Evolutionary conservation across 1,140 invertebrate species (phyloP), one percentile per base, ranked within the genome.

Genomic region (Doryteuthis pealeii): DNA sequence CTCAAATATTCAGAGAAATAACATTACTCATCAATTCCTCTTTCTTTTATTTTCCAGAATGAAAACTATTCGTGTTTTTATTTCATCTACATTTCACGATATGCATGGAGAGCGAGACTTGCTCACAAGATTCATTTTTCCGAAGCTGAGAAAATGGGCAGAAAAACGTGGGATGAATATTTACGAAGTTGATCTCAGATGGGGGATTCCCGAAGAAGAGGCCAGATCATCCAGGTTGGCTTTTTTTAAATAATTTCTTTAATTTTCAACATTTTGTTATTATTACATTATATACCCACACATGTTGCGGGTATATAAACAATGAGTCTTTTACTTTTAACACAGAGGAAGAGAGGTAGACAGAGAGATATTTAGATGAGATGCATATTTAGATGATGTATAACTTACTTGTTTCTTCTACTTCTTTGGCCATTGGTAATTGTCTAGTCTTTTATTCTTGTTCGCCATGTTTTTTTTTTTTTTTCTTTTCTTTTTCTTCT

Each of bases 61-160:
- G 88, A 78, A 85, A 68, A 88, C 86, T 18, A 81, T 84, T 0
- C 81, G 87, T 40, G 87, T 90, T 12, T 90, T 90, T 73, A 89
- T 90, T n/a, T 90, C 89, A 0, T 90, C 89, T 6, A 90, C 89
- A 22, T 90, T 90, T 80, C 78, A 84, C 18, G 89, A 90, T 79
- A 89, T 90, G 88, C 89, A 90, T 78, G 86, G 87, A 14, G 89
- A 90, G 79, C 82, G 89, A 69, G 89, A 90, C 76, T 75, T 90
- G 10, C 78, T 90, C 18, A 87, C 88, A 15, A 76, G 87, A 33
- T 89, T 83, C 80, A 84, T 90, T 15, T 88, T 90, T 77, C 89
- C 89, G 40, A 87, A 90, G 79, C 79, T 90, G 70, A 82, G 86
- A 70, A 79, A 83, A 62, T 80, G 83, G 72, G 83, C 81, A 12